Base-by-base conservation (phyloP, 92 coral and sea anemone species). In the Porites cylindrica region DNA sequence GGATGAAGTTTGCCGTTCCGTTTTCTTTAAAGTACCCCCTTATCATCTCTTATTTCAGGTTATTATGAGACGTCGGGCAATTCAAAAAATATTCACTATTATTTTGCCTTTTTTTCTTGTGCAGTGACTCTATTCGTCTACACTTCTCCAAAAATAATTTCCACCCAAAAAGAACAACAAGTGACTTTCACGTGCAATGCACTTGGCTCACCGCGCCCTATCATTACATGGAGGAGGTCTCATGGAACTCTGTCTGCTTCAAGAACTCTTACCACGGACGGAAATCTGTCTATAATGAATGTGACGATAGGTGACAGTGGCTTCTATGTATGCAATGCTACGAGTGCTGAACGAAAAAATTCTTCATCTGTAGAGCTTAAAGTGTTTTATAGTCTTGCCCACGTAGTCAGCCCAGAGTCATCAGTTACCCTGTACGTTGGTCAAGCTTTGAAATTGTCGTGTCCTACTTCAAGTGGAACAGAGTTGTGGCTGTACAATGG, bases 311-410 rank as follows among this genome's bases (percentile, higher is more conserved):
- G 19, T 43, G 82, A 89, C 17, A 67, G 76, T 8, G 92, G 92
- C 47, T 47, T 68, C 10, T 83, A 82, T 70, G 70, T 29, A 23
- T 89, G 92, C 53, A 70, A 47, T 3, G 92, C 88, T 20, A 83
- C 73, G 51, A 89, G 60, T 70, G 11, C 61, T 59, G 10, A 26
- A 8, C 87, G 78, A 2, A 51, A 17, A 59, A 81, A 69, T 4
- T 56, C 78, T 10, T 58, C 70, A 8, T 53, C 69, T 21, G 70
- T 70, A 17, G 66, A 70, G 29, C 86, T 82, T 38, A 59, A 38
- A 54, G 86, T 82, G 51, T 29, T 51, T 11, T 20, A 66, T 4
- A 17, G 69, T 56, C 70, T 82, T 11, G 61, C 24, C n/a, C 8
- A 23, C 21, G 18, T 70, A 67, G 59, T 20, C 13, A 69, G 60